A percentile compares a stretch with the other conserved stretches of the same genome.
phyloP scores from a whole-genome alignment of 2,888 invertebrate genomes.

The Pardosa pseudoannulata region DNA sequence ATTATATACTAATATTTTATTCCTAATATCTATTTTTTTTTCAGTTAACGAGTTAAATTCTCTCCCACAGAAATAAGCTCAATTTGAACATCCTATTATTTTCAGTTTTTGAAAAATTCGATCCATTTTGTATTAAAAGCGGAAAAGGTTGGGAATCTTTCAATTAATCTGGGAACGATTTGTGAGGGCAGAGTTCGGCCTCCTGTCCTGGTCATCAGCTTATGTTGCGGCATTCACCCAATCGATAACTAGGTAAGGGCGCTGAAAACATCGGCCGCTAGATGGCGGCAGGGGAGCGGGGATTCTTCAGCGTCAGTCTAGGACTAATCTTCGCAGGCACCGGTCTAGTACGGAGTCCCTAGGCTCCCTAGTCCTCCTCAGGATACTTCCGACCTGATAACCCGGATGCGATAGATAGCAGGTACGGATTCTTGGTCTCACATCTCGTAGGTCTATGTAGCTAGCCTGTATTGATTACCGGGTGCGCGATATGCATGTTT shows the following conservation, averaged over 20 bases:
- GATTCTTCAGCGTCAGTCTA: slow-evolving; percentile 28
- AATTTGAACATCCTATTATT: too few species aligned
- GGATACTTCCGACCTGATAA: slow-evolving; percentile 55
- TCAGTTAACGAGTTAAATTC: too few species aligned
- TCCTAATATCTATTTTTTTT: too few species aligned
- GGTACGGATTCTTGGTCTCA: slow-evolving; percentile 49
- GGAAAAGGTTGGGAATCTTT: not conserved
- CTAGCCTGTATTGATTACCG: slow-evolving; percentile 1
- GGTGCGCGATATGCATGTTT: slow-evolving; percentile 1
- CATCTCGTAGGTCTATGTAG: slow-evolving; percentile 9
- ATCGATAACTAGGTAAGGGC: slow-evolving; percentile 57
- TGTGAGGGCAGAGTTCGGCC: not conserved
- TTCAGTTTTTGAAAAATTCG: too few species aligned
- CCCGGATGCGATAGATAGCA: slow-evolving; percentile 72
- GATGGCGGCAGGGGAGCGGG: slow-evolving; percentile 58
- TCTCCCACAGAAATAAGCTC: too few species aligned
- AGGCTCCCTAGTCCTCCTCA: slow-evolving; percentile 52
- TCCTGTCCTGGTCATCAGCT: slow-evolving; percentile 35
- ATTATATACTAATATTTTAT: too few species aligned
- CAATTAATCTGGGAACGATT: not conserved
- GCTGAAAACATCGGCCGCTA: slow-evolving; percentile 42
- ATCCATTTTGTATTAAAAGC: too few species aligned
- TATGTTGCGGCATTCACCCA: slow-evolving; percentile 55
- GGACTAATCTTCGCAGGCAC: slow-evolving; percentile 34
- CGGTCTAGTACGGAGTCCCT: slow-evolving; percentile 44